Base-by-base conservation (phyloP, 2,888 invertebrate genomes). In the Yponomeuta sedellus region DNA sequence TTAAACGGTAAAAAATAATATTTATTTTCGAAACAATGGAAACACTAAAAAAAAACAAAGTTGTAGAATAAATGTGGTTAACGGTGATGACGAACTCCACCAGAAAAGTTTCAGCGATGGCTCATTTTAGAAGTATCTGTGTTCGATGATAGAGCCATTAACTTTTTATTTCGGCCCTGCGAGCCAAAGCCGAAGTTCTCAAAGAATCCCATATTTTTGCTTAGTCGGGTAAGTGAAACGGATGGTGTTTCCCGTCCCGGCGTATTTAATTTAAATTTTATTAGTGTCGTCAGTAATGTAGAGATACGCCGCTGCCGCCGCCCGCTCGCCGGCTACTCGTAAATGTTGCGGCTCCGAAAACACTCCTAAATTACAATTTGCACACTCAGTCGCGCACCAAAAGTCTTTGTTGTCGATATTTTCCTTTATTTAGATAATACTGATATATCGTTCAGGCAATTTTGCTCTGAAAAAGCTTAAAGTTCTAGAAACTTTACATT, bases 361-460 rank as follows among this genome's bases (percentile, higher is more conserved):
- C 40, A 44, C 20, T 20, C 63, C 44, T 64, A 52, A 56, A 64
- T 64, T 64, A 25, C 57, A 65, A 59, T 67, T 64, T 63, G 64
- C 44, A 61, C 28, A 19, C 44, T 52, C 1, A 16, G 44, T 4
- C n/a, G 16, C 16, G 16, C 16, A 16, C 44, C 6, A 44, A 44
- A 12, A 52, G 16, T 4, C 16, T 52, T 16, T 52, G 44, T 52
- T 52, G 44, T 52, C 44, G 44, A 52, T 12, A 52, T 52, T 52
- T 52, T 52, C 12, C 8, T 52, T 52, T 3, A 16, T 12, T 52
- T 16, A 12, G 3, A 1, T 52, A 12, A 52, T 52, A 8, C 1
- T 52, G 12, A 52, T 52, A 52, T 16, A 52, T 52, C 44, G 12
- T 52, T 12, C 44, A 16, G 16, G 6, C 34, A 34, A 34, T n/a